phyloP scores from a whole-genome alignment of 2,797 vertebrate genomes.

The Phoeniculus purpureus region DNA sequence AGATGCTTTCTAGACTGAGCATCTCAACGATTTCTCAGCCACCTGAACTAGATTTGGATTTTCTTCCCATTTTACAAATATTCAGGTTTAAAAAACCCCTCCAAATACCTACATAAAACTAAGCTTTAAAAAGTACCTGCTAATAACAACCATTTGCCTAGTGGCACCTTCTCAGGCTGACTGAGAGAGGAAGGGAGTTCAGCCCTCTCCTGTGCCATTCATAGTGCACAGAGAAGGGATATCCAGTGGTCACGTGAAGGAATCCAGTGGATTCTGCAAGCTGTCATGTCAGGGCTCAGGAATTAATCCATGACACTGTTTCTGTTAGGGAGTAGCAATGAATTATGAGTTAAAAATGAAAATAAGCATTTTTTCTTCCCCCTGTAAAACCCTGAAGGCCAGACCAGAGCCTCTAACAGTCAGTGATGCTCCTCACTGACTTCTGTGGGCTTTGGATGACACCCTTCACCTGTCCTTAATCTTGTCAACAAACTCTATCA shows the following conservation, averaged over 20 bases:
- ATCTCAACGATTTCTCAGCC: no score
- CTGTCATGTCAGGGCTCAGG: no score
- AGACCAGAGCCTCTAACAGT: background rate
- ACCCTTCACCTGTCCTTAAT: background rate
- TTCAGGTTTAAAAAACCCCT: background rate
- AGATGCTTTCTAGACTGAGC: no score
- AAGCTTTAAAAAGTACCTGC: background rate
- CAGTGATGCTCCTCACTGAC: background rate
- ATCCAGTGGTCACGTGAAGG: no score
- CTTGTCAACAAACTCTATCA: conserved; percentile 35
- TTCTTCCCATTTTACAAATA: background rate
- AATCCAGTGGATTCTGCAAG: no score
- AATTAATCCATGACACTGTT: background rate
- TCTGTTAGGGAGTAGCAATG: background rate
- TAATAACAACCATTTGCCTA: conserved; percentile 3
- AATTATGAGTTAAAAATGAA: conserved; percentile 3
- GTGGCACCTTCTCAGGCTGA: background rate
- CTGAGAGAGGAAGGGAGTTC: no score
- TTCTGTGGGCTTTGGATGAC: background rate
- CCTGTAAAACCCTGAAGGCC: background rate
- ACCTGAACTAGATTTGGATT: no score
- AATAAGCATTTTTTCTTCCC: background rate
- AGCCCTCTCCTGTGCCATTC: no score
- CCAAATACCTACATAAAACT: background rate
- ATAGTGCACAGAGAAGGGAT: no score